Evolutionary conservation across 1,140 invertebrate genomes (phyloP), one percentile per base, ranked within the genome.

Genomic region (Drosophila baimaii): DNA sequence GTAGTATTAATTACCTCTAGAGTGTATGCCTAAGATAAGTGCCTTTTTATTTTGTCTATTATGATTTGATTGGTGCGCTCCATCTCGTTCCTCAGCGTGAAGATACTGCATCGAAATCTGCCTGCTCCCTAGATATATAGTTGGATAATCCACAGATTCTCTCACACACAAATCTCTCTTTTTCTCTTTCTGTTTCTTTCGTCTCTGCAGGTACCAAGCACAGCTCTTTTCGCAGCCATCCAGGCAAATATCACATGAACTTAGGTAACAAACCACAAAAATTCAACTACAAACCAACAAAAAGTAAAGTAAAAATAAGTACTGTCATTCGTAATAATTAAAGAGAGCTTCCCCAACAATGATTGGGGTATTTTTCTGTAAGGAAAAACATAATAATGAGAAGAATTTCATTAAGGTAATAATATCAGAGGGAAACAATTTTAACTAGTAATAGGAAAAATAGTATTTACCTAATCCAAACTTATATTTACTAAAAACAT

Each of bases 211-310:
- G 88, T 91, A 83, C 90, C 79, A 91, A 90, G 77, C 80, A 90
- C 90, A 91, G 90, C 81, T 88, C 77, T 82, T 86, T 90, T 88
- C 90, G 90, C 81, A 75, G 90, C 88, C 90, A 91, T 88, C 84
- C 86, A 82, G 90, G 85, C 88, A 91, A 91, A 91, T 90, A 91
- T 91, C 90, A 91, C 81, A 88, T 88, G 68, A 86, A 91, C 86
- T 91, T 91, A 91, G 90, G 90, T 91, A 91, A 91, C 76, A 84
- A 62, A 85, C 52, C 68, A 76, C 54, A 27, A 70, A 66, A 51
- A 54, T 23, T 54, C 29, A 17, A 66, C 27, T 33, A 91, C 63
- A 80, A 47, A 77, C 39, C 73, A 65, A 76, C 27, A 43, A 44
- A 41, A 41, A 52, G 23, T 17, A 29, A 57, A 41, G 4, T 12